phyloP scores from a whole-genome alignment of 1,140 invertebrate genomes.

The Drosophila sproati region DNA sequence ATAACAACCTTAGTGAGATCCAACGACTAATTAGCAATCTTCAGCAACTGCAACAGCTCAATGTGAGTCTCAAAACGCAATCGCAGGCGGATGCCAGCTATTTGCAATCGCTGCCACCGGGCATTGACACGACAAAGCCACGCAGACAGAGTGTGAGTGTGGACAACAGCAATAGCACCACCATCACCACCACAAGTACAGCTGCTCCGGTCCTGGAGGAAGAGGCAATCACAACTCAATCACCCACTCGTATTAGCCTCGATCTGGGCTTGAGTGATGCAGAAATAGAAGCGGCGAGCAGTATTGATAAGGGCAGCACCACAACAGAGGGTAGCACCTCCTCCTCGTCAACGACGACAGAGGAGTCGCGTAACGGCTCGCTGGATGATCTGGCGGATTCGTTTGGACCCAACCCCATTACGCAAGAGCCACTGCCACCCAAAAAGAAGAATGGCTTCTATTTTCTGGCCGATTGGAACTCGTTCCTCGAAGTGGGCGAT shows the following conservation, averaged over 20 bases:
- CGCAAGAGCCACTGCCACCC: conserved; percentile 87
- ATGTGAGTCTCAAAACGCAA: conserved; percentile 77
- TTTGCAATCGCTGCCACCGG: conserved; percentile 61
- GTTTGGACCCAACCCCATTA: conserved; percentile 87
- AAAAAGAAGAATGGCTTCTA: conserved; percentile 91
- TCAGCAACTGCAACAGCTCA: conserved; percentile 82
- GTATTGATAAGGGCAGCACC: background rate
- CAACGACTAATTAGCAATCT: conserved; percentile 81
- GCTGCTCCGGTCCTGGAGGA: background rate
- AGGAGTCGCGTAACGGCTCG: conserved; percentile 76
- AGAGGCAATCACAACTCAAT: conserved; percentile 40
- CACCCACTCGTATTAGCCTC: conserved; percentile 61
- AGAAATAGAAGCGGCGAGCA: conserved; percentile 23
- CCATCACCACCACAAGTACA: conserved; percentile 8
- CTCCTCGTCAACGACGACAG: conserved; percentile 39
- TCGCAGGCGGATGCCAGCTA: conserved; percentile 57
- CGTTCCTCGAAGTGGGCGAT: conserved; percentile 93
- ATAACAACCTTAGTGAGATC: conserved; percentile 64
- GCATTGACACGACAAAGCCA: conserved; percentile 49
- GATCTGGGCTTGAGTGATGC: conserved; percentile 48
- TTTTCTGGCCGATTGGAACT: conserved; percentile 93
- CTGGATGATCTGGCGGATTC: conserved; percentile 89
- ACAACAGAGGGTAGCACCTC: conserved; percentile 19
- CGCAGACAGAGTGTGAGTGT: conserved; percentile 67
- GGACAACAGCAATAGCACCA: conserved; percentile 21